Base-by-base conservation (phyloP, 2,797 vertebrate genomes). In the Argyrosomus regius region DNA sequence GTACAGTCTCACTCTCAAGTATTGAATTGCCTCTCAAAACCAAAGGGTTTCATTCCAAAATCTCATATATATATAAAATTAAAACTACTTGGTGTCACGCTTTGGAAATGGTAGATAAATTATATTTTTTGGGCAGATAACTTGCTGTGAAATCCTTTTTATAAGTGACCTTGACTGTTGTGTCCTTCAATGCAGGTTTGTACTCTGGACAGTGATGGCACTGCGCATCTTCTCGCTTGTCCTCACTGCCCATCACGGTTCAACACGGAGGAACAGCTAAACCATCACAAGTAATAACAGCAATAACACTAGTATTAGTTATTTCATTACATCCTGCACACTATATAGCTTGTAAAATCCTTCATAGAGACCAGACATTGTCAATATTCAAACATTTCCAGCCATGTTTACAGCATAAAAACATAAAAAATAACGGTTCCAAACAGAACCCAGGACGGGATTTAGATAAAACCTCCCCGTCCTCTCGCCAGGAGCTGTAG, bases 171-270 rank as follows among this genome's bases (percentile, higher is more conserved):
- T 39, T 75, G 22, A 58, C 18, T 80, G 18, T 62, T 59, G 26
- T 76, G 53, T 81, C 31, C 48, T 43, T 88, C 17, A 26, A 20
- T 67, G 3, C 85, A 94, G 93, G 78, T 87, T 18, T 91, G 88
- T 12, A 54, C 54, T 48, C 35, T 90, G 71, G 93, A 91, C 74
- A 87, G 57, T 0, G 95, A 93, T 9, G 92, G 87, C 12, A 75
- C 85, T 24, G 78, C 83, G 62, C 89, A 89, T 67, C 76, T 96
- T 87, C 89, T 96, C 70, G 62, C 94, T 24, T 98, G 97, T 89
- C 95, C 94, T 20, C 94, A 97, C 62, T 99, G 97, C 10, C 96
- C 96, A 0, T 92, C 97, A 10, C 94, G 96, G 1, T 99, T 99
- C 77, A 96, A 95, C 88, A 96, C 97, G 0, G 97, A 94, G 72